These are phyloP conservation scores for Stylophora pistillata DNA, from an alignment of 64 coral and sea anemone genomes.

Conservation along the genomic window DNA sequence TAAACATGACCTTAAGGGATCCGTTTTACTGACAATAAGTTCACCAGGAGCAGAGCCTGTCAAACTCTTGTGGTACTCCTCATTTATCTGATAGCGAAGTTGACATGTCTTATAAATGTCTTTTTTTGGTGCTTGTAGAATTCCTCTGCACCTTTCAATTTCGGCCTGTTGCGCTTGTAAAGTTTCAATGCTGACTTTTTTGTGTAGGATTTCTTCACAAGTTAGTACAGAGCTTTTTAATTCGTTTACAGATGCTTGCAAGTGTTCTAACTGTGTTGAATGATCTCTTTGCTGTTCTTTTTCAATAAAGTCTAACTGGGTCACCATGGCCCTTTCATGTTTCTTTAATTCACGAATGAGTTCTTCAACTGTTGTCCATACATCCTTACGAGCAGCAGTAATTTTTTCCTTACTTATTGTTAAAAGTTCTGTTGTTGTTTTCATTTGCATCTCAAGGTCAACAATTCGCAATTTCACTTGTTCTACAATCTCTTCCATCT, in stretches of 20 bases:
- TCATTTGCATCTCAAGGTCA: no score
- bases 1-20: neutral
- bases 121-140: slow-evolving; percentile 12
- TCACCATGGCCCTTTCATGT: slow-evolving; percentile 18
- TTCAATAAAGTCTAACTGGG: slow-evolving; percentile 32
- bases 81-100: neutral
- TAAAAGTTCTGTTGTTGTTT: no score
- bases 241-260: slow-evolving; percentile 17
- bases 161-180: slow-evolving; percentile 9
- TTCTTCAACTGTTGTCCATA: slow-evolving; percentile 21
- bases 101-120: neutral
- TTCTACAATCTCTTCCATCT: no score
- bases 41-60: no score
- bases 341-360: slow-evolving; percentile 27
- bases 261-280: slow-evolving; percentile 12
- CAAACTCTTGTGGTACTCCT: no score
- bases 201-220: slow-evolving; percentile 4
- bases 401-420: neutral
- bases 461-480: no score
- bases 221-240: slow-evolving; percentile 27
- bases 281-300: slow-evolving; percentile 9
- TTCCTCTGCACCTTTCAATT: neutral
- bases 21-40: no score
- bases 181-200: slow-evolving; percentile 30
- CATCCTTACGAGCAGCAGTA: neutral